phyloP scores from a whole-genome alignment of 2,797 vertebrate species.

The Rousettus madagascariensis region DNA sequence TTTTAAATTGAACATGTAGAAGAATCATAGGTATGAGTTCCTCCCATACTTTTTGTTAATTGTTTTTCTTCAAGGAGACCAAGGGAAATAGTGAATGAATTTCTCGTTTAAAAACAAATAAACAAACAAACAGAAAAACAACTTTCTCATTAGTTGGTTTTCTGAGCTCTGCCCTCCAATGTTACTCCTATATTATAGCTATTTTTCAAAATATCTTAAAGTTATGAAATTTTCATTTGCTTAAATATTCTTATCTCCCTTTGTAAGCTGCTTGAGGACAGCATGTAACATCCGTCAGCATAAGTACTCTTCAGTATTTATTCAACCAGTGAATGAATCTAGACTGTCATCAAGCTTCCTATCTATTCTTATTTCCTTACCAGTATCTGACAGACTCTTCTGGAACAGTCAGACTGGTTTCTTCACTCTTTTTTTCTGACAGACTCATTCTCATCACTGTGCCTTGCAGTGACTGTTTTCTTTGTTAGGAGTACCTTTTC shows the following conservation, averaged over 20 bases:
- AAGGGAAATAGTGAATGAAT: conserved; percentile 40
- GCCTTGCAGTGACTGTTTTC: neutral
- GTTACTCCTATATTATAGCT: neutral
- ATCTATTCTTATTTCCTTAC: neutral
- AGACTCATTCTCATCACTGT: neutral
- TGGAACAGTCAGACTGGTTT: neutral
- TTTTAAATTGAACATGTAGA: conserved; percentile 33
- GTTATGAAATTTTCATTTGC: conserved; percentile 14
- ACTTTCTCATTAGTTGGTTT: conserved; percentile 37
- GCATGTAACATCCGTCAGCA: neutral
- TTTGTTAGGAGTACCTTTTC: neutral
- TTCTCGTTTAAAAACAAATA: conserved; percentile 19
- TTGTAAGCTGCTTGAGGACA: conserved; percentile 13
- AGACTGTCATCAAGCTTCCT: neutral
- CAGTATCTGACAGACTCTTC: neutral
- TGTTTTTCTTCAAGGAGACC: conserved; percentile 46
- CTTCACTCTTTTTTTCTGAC: neutral
- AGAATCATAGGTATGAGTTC: neutral
- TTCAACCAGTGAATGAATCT: neutral
- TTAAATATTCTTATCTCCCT: neutral
- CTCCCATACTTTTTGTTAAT: neutral
- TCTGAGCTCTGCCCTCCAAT: conserved; percentile 20
- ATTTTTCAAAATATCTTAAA: neutral
- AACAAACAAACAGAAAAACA: neutral
- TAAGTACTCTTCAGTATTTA: neutral